Evolutionary conservation across 2,113 vertebrate genomes (phyloP), one percentile per base, ranked within the genome.

Genomic region (Anser cygnoides): DNA sequence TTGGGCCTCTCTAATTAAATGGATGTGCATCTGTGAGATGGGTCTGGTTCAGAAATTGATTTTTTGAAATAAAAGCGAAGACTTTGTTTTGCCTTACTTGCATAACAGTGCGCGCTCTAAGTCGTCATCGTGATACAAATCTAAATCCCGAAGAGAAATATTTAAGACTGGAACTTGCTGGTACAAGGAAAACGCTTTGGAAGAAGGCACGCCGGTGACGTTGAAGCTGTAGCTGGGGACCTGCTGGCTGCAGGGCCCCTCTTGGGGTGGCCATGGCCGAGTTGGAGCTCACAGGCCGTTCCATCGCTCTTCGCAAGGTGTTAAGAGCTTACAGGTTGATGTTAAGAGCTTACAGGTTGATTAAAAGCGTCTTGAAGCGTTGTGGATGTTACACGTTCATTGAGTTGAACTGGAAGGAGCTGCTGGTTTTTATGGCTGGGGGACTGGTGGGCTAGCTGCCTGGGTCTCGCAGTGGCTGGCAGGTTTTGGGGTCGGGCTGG

Each of bases 21-120:
- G 71, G 31, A 59, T 65, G 35, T 67, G 52, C 35, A 33, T 72
- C 57, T 65, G 43, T 75, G 46, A 92, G 66, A 49, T 82, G 84
- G 58, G 8, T 61, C 92, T 93, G 6, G 67, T 89, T 67, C 0
- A 93, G 77, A 89, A 87, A 67, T 6, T 2, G 37, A 52, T 12
- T 74, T 52, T 54, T 41, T n/a, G 37, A 58, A 14, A 11, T 54
- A 16, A 33, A 83, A 33, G 3, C 19, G 31, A 50, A 22, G 68
- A 31, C 79, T 89, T 94, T 17, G 58, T 93, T 93, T 91, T 88
- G 50, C 50, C 18, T 81, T 68, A 25, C 49, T 52, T 63, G 50
- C 6, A 0, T 76, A 28, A 33, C 25, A 17, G 44, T 3, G 22
- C 52, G 62, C 2, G 1, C 37, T 90, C 37, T 37, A 83, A 88